Evolutionary conservation across 2,113 vertebrate genomes (phyloP), one percentile per base, ranked within the genome.

Genomic region (Perognathus longimembris): DNA sequence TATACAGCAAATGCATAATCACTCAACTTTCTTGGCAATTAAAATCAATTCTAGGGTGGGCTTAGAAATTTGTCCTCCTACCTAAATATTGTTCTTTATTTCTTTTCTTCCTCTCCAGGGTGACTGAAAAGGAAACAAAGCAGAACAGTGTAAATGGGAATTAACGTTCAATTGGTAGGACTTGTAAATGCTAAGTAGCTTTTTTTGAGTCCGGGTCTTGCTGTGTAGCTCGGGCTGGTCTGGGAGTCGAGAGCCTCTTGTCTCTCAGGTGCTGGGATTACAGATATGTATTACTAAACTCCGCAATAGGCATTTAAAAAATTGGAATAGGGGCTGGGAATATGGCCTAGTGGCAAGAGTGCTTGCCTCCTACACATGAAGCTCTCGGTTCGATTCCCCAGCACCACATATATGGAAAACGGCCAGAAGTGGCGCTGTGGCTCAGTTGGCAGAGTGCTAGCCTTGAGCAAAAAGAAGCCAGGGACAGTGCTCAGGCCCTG

Each of bases 1-100:
- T 26, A 67, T 34, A 63, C 24, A 32, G 59, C 36, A 70, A 88
- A 78, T 34, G 63, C 20, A 14, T 82, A 69, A 75, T 76, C 50
- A 54, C 17, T 78, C 71, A 90, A 22, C n/a, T 71, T 90, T 54
- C 10, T 79, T 92, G 26, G 11, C 45, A 75, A 80, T 89, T 87
- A 50, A 88, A 89, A 83, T 78, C 82, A 76, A 73, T 57, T 78
- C 40, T 91, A 71, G 50, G 28, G 67, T 82, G 22, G 71, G n/a
- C n/a, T 89, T 80, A 71, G n/a, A 80, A 63, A 67, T 67, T 61
- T 67, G 15, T 63, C 20, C 73, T 77, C 11, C 32, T 77, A 4
- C 7, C 11, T n/a, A 67, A 38, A 66, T 3, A 34, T 12, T 76
- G 18, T 18, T 45, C 45, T 11, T 63, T 38, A 32, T 9, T 64